phyloP scores from a whole-genome alignment of 1,140 invertebrate species.

The Drosophila sturtevanti region DNA sequence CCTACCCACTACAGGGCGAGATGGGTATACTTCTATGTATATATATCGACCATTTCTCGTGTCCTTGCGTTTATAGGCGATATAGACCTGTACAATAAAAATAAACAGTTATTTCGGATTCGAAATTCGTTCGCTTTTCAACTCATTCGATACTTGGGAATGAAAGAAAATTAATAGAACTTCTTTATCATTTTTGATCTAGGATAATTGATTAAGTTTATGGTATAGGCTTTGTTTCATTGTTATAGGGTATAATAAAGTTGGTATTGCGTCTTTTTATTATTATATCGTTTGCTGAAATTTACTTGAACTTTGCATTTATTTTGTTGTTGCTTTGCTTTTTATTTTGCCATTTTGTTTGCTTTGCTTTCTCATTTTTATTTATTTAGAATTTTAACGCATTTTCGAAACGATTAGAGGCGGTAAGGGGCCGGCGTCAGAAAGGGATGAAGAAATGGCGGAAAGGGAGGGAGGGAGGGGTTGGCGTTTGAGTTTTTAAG shows the following conservation, averaged over 20 bases:
- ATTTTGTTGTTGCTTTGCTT: constrained; percentile 3
- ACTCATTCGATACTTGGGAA: too few relatives aligned
- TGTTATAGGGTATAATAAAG: not conserved
- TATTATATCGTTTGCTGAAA: constrained; percentile 15
- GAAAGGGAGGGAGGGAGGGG: not conserved
- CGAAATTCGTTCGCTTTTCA: too few relatives aligned
- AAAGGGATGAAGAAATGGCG: not conserved
- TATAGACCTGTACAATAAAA: too few relatives aligned
- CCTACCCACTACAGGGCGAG: not conserved
- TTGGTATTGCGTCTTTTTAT: constrained; percentile 11
- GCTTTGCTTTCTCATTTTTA: constrained; percentile 26
- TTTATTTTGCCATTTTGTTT: constrained; percentile 34
- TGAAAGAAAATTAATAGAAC: too few relatives aligned
- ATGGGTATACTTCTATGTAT: not conserved
- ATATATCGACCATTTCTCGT: too few relatives aligned
- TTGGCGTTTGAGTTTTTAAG: not conserved
- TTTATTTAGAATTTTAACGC: constrained; percentile 61
- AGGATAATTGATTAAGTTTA: too few relatives aligned
- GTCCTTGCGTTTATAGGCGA: too few relatives aligned
- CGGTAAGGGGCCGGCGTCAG: not conserved
- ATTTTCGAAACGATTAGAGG: constrained; percentile 37
- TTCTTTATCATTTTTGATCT: too few relatives aligned
- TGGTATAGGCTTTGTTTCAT: too few relatives aligned
- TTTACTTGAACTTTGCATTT: constrained; percentile 56
- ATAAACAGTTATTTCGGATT: too few relatives aligned